phyloP scores from a whole-genome alignment of 2,888 invertebrate species.

The Caenorhabditis sp. region DNA sequence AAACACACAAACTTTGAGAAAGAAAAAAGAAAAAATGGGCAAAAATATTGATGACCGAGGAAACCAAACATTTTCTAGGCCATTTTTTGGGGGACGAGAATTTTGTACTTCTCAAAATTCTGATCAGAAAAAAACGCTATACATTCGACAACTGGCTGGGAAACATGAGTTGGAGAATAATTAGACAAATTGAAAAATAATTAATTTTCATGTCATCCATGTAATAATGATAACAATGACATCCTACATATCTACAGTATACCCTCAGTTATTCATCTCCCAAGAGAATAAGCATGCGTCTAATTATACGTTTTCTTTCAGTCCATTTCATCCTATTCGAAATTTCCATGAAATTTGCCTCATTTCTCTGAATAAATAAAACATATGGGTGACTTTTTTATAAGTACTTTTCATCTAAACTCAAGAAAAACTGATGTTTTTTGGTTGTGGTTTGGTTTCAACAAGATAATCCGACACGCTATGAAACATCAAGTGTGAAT shows the following conservation, averaged over 20 bases:
- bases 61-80: neutral
- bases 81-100: neutral
- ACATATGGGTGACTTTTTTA: neutral
- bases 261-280: neutral
- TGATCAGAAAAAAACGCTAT: no score
- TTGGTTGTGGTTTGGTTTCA: neutral
- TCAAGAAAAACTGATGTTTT: neutral
- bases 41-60: neutral
- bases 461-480: neutral
- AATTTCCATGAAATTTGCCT: neutral
- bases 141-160: no score
- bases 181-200: no score
- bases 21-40: conserved; percentile 1
- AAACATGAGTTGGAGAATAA: no score
- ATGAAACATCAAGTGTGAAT: neutral
- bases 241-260: neutral
- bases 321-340: neutral
- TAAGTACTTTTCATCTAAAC: no score
- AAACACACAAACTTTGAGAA: conserved; percentile 1
- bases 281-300: neutral
- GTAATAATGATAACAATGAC: no score
- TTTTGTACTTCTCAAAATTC: no score
- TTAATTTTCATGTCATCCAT: no score
- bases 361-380: neutral
- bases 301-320: neutral